Evolutionary conservation across 2,797 vertebrate species (phyloP).

Genomic region (Leptodactylus fallax): DNA sequence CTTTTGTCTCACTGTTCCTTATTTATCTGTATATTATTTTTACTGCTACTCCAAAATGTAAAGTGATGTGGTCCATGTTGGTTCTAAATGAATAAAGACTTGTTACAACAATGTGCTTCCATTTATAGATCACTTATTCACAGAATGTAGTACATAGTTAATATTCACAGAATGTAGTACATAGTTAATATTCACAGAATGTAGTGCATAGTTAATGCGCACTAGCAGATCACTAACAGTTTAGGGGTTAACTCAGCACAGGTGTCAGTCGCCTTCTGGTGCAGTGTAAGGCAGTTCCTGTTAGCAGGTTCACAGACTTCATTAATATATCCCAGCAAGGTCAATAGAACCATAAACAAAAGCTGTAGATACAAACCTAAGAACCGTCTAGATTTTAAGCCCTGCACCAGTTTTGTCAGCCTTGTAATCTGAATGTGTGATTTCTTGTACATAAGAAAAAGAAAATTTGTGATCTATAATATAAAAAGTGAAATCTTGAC

Average conservation of each 20-base stretch:
- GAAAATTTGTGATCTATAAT: neutral
- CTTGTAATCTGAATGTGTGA: neutral
- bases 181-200: neutral
- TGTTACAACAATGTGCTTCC: neutral
- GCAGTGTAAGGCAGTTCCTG: slow-evolving; percentile 36
- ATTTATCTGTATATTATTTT: neutral
- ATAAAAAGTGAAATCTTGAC: neutral
- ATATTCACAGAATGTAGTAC: neutral
- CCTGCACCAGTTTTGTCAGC: neutral
- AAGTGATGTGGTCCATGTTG: neutral
- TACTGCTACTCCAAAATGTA: neutral
- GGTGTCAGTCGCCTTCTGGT: neutral
- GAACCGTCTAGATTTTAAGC: neutral
- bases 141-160: neutral
- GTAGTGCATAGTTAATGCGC: neutral
- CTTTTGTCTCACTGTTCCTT: neutral
- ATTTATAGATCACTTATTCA: neutral
- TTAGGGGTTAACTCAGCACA: slow-evolving; percentile 32
- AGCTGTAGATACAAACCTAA: slow-evolving; percentile 7
- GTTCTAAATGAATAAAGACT: neutral
- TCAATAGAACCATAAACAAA: slow-evolving; percentile 32
- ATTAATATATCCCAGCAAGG: slow-evolving; percentile 41
- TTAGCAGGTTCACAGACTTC: slow-evolving; percentile 26
- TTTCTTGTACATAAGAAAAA: neutral
- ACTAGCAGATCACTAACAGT: neutral